Conservation (phyloP, 2,797 vertebrate species). For the Crax fasciolata region DNA sequence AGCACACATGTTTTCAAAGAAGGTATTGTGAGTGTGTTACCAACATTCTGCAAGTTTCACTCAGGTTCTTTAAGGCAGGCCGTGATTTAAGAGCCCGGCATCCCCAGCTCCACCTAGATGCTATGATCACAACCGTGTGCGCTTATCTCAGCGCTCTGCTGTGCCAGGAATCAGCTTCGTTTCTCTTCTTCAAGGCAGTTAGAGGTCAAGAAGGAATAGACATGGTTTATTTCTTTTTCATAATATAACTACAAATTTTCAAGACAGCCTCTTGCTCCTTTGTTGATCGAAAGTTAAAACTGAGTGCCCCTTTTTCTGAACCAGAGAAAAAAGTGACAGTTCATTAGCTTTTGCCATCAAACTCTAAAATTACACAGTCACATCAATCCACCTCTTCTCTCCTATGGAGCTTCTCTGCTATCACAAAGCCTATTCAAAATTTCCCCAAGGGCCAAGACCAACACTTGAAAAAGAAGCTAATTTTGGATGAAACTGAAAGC, state of each 20-base stretch:
- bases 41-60: not conserved
- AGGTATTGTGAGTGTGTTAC: not conserved
- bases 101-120: slow-evolving; percentile 10
- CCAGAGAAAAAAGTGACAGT: not conserved
- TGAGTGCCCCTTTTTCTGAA: not conserved
- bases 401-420: not conserved
- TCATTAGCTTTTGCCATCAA: slow-evolving; percentile 37
- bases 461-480: slow-evolving; percentile 40
- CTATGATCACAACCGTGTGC: not conserved
- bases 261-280: not conserved
- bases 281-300: not conserved
- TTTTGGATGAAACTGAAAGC: slow-evolving; percentile 68
- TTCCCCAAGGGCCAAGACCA: slow-evolving; percentile 69
- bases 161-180: not conserved
- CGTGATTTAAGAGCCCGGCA: not conserved
- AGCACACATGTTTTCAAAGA: slow-evolving; percentile 24
- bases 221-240: not conserved
- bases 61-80: not conserved
- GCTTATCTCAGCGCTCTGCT: not conserved
- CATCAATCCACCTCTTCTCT: slow-evolving; percentile 23
- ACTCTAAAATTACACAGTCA: slow-evolving; percentile 49
- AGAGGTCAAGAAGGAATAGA: not conserved
- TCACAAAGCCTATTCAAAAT: slow-evolving; percentile 64
- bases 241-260: not conserved
- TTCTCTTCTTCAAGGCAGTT: slow-evolving; percentile 22